Conservation (phyloP, 2,113 vertebrate genomes). For the Rhinolophus sinicus region DNA sequence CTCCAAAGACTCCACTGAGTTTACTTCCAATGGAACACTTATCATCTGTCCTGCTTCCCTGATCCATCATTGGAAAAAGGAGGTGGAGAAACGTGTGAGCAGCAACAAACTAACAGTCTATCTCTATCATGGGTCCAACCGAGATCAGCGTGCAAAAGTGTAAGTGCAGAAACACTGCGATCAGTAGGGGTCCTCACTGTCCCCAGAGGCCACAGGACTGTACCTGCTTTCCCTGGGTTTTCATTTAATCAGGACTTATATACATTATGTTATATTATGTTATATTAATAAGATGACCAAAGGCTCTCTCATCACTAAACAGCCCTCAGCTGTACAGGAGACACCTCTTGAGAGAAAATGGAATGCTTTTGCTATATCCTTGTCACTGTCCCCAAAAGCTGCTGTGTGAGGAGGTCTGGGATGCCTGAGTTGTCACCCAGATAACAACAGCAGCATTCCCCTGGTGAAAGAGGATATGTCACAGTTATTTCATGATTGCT, state of each 20-base stretch:
- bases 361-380: neutral
- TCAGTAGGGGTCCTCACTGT: rapidly evolving
- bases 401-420: rapidly evolving
- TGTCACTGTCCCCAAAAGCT: neutral
- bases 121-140: slow-evolving; percentile 93
- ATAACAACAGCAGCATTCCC: neutral
- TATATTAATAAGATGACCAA: too few relatives aligned
- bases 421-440: neutral
- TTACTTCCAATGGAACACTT: slow-evolving; percentile 89
- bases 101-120: slow-evolving; percentile 87
- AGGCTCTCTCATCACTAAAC: neutral
- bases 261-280: too few relatives aligned
- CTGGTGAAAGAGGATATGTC: neutral
- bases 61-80: slow-evolving; percentile 97
- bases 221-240: neutral
- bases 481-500: too few relatives aligned
- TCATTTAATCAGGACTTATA: neutral
- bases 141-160: slow-evolving; percentile 87
- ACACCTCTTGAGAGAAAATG: neutral
- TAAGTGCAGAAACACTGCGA: slow-evolving; percentile 81
- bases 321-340: neutral
- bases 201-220: too few relatives aligned
- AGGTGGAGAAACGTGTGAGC: slow-evolving; percentile 90
- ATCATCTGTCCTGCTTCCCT: slow-evolving; percentile 97
- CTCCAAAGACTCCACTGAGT: slow-evolving; percentile 85